These are phyloP conservation scores for Neodontobutis hainanensis DNA, from an alignment of 2,113 vertebrate genomes.

Conservation along the genomic window DNA sequence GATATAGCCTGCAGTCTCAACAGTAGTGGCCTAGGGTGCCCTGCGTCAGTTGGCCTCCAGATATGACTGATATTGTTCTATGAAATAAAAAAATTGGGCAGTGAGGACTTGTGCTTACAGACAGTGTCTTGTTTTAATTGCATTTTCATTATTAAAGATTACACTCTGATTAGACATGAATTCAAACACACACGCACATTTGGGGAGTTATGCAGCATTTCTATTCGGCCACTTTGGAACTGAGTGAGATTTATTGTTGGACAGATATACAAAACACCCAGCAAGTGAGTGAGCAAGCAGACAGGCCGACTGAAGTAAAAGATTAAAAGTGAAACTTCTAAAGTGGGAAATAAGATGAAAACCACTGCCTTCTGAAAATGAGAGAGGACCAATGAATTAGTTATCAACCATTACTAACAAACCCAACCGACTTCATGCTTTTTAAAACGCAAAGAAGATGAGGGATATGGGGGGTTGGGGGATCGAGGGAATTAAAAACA, in stretches of 20 bases:
- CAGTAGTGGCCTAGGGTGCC: conserved; percentile 69
- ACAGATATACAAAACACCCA: conserved; percentile 38
- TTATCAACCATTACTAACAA: conserved; percentile 76
- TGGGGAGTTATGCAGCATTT: conserved; percentile 24
- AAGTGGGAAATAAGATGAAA: conserved; percentile 68
- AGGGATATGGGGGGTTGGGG: background rate
- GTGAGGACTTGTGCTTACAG: conserved; percentile 25
- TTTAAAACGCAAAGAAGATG: conserved; percentile 54
- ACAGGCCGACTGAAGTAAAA: conserved; percentile 52
- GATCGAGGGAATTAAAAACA: conserved; percentile 32
- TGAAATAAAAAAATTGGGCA: conserved; percentile 60
- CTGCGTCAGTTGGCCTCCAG: conserved; percentile 69
- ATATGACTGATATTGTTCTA: conserved; percentile 62
- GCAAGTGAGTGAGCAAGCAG: conserved; percentile 45
- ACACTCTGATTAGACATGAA: conserved; percentile 56
- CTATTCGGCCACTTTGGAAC: conserved; percentile 25
- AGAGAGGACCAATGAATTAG: conserved; percentile 71
- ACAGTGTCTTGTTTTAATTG: conserved; percentile 36
- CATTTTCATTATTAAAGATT: conserved; percentile 52
- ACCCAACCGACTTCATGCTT: conserved; percentile 58
- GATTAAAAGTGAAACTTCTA: conserved; percentile 70
- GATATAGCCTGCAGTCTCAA: conserved; percentile 67
- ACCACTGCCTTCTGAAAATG: conserved; percentile 56
- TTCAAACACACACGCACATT: conserved; percentile 38
- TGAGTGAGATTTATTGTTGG: conserved; percentile 47